Evolutionary conservation across 2,888 invertebrate genomes (phyloP), one percentile per base, ranked within the genome.

Genomic region (Ophraella communa): DNA sequence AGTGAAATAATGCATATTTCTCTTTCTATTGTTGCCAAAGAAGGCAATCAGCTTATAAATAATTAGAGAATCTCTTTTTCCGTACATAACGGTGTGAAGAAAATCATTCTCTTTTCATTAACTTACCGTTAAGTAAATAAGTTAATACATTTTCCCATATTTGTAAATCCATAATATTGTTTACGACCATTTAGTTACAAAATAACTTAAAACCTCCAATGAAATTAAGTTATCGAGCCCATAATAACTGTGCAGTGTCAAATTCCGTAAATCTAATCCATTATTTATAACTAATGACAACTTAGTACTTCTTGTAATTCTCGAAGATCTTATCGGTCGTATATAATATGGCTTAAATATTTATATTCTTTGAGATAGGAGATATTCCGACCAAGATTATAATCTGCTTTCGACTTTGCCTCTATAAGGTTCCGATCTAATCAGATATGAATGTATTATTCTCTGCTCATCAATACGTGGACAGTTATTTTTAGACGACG

Each of bases 321-420:
- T 45, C 18, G 30, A 30, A 66, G 69, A 67, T 68, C 54, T 59
- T 71, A 71, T 71, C 71, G 58, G 33, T 35, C 20, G 44, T 64
- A 68, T 61, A 69, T 73, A 72, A 72, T 74, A 73, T 73, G 69
- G 71, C 71, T 74, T 68, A 71, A 74, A 74, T 73, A 73, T 72
- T 74, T 69, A 73, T 70, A 70, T 65, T 66, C 67, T 72, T 68
- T 71, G 64, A 67, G 63, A 66, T 65, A 64, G 30, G 62, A 70
- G 68, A 69, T 72, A 64, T 62, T 57, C 65, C 59, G 54, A 58
- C 39, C 14, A 4, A 68, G 71, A 71, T 71, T 69, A 70, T 47
- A 56, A 72, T 72, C 70, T 67, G 59, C 49, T 51, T 42, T 51
- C 51, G 55, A 45, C 49, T 63, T 57, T 57, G 39, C 63, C 65